Evolutionary conservation across 2,113 vertebrate genomes (phyloP).

Genomic region (Sinocyclocheilus rhinocerous): DNA sequence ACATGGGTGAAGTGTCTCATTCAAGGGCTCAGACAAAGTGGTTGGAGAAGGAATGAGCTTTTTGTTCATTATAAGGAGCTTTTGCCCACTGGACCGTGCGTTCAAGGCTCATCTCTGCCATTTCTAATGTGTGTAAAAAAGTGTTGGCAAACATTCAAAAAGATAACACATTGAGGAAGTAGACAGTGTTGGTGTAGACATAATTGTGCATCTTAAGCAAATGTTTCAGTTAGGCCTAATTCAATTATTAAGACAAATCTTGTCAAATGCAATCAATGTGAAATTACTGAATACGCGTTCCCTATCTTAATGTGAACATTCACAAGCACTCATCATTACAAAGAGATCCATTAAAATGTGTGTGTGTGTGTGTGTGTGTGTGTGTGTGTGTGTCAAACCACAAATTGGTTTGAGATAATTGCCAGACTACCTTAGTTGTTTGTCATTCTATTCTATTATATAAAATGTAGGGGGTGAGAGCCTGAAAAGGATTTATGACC

Average conservation of each 20-base stretch:
- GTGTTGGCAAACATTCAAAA: slow-evolving; percentile 2
- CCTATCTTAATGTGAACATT: background rate
- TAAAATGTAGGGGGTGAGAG: background rate
- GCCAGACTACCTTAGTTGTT: too few relatives aligned
- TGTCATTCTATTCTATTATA: background rate
- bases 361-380: too few relatives aligned
- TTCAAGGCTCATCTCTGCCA: background rate
- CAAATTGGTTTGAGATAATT: too few relatives aligned
- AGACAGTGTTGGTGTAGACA: background rate
- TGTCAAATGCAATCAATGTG: background rate
- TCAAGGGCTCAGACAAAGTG: slow-evolving; percentile 22
- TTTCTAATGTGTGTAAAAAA: background rate
- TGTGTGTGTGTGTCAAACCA: too few relatives aligned
- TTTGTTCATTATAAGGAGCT: slow-evolving; percentile 15
- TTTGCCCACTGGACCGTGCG: background rate
- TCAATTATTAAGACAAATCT: background rate
- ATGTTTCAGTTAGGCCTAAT: background rate
- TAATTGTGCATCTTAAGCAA: background rate
- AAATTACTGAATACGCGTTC: background rate
- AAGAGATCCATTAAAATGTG: background rate
- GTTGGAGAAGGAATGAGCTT: slow-evolving; percentile 16
- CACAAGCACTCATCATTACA: background rate
- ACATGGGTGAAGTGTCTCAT: slow-evolving; percentile 6
- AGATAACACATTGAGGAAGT: background rate
- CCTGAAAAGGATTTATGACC: too few relatives aligned